phyloP scores from a whole-genome alignment of 2,797 vertebrate species.

The Etheostoma perlongum region DNA sequence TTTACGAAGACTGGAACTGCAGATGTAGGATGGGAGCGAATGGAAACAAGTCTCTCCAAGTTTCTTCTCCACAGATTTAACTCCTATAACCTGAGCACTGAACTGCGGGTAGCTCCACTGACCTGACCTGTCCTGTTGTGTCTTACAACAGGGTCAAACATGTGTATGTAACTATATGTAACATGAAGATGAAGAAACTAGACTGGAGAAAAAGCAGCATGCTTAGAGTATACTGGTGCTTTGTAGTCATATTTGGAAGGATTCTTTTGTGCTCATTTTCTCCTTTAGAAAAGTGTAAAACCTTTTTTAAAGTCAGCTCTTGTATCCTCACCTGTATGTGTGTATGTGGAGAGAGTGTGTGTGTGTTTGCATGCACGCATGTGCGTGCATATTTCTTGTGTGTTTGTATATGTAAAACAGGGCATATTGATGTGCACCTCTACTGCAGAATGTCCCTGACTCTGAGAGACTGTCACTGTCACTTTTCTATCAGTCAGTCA shows the following conservation, averaged over 20 bases:
- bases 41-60: slow-evolving; percentile 22
- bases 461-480: slow-evolving; percentile 64
- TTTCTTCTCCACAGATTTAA: slow-evolving; percentile 55
- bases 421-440: slow-evolving; percentile 69
- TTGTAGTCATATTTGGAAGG: slow-evolving; percentile 69
- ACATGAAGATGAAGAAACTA: slow-evolving; percentile 51
- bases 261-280: slow-evolving; percentile 67
- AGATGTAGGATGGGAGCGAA: slow-evolving; percentile 55
- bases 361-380: not conserved
- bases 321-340: slow-evolving; percentile 48
- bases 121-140: slow-evolving; percentile 54
- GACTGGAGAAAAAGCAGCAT: slow-evolving; percentile 63
- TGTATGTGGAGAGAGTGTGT: not conserved
- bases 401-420: slow-evolving; percentile 48
- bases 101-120: slow-evolving; percentile 51
- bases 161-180: slow-evolving; percentile 67
- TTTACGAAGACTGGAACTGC: slow-evolving; percentile 62
- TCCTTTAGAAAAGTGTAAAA: slow-evolving; percentile 63
- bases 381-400: slow-evolving; percentile 41
- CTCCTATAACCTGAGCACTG: slow-evolving; percentile 61
- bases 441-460: slow-evolving; percentile 69
- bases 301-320: slow-evolving; percentile 27
- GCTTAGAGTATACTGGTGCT: slow-evolving; percentile 72
- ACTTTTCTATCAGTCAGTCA: slow-evolving; percentile 55
- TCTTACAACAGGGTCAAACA: slow-evolving; percentile 64